Base-by-base conservation (phyloP, 2,797 vertebrate genomes). In the Streptopelia turtur region DNA sequence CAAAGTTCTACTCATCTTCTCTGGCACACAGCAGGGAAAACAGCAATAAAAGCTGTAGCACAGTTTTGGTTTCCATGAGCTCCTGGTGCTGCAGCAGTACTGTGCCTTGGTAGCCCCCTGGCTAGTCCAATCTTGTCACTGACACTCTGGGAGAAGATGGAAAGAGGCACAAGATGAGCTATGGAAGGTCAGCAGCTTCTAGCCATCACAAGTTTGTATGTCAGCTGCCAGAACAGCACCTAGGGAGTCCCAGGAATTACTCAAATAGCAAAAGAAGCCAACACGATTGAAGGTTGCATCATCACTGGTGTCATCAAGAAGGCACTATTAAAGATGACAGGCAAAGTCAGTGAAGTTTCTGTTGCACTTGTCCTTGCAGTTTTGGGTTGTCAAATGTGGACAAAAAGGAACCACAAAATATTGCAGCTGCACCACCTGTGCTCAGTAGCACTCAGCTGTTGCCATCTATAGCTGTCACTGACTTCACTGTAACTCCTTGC, bases 51-150 rank as follows among this genome's bases (percentile, higher is more conserved):
- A 47, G 5, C 39, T 16, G 24, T 21, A 59, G 31, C 33, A 55
- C 27, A 20, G 43, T 21, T 89, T 7, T 59, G 30, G 25, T 9
- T 55, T 75, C 56, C 31, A 8, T 5, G 9, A 57, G 22, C 35
- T 82, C 33, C 31, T 1, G 0, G 41, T 39, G 6, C 50, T 63
- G 39, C 41, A 72, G 39, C 30, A 75, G 16, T 22, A 13, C 14
- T 59, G 2, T 18, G 35, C 6, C 39, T 77, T 0, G 0, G 33
- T 21, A 50, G n/a, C 9, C 15, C 41, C 52, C 63, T 43, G 43
- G 23, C 45, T 33, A 17, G n/a, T 47, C 31, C 24, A 4, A 10
- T n/a, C 59, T 50, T 59, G 16, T 53, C 39, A 43, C 45, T 56
- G 41, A 7, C 24, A 55, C 4, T 35, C 35, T 79, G 10, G 33